Evolutionary conservation across 2,888 invertebrate genomes (phyloP).

Genomic region (Prosopocoilus inquinatus): DNA sequence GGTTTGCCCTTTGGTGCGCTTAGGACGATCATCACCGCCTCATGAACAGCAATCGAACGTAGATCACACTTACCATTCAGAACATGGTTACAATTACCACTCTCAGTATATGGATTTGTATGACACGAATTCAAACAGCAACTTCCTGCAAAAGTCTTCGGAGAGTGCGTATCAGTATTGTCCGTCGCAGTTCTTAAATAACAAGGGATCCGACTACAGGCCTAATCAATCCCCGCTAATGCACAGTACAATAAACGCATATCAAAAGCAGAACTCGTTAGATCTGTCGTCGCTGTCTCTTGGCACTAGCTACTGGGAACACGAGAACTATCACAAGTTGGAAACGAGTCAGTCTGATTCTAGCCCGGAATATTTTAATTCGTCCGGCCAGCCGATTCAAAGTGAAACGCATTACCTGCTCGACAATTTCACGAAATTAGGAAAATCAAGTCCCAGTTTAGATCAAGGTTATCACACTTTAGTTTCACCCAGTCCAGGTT

Average conservation of each 20-base stretch:
- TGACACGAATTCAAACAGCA: conserved; percentile 30
- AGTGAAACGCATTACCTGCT: conserved; percentile 42
- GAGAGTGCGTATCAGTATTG: conserved; percentile 22
- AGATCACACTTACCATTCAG: conserved; percentile 32
- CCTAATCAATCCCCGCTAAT: conserved; percentile 8
- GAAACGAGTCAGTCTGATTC: conserved; percentile 32
- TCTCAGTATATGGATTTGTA: conserved; percentile 34
- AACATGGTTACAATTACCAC: conserved; percentile 35
- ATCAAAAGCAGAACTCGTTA: conserved; percentile 42
- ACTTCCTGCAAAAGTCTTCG: conserved; percentile 34
- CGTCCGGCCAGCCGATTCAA: conserved; percentile 28
- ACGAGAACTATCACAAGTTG: conserved; percentile 39
- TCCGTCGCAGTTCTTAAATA: conserved; percentile 20
- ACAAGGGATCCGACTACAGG: conserved; percentile 31
- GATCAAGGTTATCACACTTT: conserved; percentile 83
- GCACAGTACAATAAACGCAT: conserved; percentile 23
- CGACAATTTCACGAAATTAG: conserved; percentile 49
- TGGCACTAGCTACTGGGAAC: conserved; percentile 47
- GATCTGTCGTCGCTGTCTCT: conserved; percentile 47
- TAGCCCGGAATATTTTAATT: conserved; percentile 37
- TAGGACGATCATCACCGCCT: conserved; percentile 54
- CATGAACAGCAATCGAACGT: conserved; percentile 28
- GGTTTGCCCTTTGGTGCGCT: conserved; percentile 61
- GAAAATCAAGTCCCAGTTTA: conserved; percentile 64
- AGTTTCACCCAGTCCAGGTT: conserved; percentile 60